Evolutionary conservation across 2,113 vertebrate species (phyloP).

Genomic region (Mellivora capensis): DNA sequence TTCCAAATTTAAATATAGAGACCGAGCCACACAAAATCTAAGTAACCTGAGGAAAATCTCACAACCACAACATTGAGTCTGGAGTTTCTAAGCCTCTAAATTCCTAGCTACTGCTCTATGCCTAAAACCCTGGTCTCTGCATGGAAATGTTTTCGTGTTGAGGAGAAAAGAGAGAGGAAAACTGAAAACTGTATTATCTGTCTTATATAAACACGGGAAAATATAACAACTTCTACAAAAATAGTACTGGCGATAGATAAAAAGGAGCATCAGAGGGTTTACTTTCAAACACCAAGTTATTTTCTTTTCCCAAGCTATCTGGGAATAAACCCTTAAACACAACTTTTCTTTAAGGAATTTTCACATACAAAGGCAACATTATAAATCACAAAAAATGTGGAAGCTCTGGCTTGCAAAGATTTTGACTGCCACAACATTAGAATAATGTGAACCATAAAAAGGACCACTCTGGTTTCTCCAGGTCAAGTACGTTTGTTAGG

Average conservation of each 20-base stretch:
- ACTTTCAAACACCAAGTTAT: not conserved
- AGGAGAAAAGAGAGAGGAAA: not conserved
- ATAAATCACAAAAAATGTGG: not conserved
- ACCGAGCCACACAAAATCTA: not conserved
- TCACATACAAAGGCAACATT: not conserved
- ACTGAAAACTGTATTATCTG: not conserved
- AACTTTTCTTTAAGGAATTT: not conserved
- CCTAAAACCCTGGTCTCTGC: not conserved
- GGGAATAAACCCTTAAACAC: not conserved
- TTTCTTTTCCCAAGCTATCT: not conserved
- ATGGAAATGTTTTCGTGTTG: not conserved
- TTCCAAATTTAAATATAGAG: not conserved
- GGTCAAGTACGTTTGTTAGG: not conserved
- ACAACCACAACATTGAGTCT: not conserved
- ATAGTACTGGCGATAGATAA: not conserved
- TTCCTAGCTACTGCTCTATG: not conserved
- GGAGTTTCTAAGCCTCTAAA: not conserved
- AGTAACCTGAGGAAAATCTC: not conserved
- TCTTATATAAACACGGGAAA: not conserved
- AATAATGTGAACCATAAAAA: not conserved
- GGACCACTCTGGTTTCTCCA: not conserved
- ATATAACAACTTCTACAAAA: not conserved
- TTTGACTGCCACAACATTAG: not conserved
- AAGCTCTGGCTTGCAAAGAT: not conserved
- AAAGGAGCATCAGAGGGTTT: not conserved